phyloP scores from a whole-genome alignment of 2,113 vertebrate genomes.

The Oreocharis arfaki region DNA sequence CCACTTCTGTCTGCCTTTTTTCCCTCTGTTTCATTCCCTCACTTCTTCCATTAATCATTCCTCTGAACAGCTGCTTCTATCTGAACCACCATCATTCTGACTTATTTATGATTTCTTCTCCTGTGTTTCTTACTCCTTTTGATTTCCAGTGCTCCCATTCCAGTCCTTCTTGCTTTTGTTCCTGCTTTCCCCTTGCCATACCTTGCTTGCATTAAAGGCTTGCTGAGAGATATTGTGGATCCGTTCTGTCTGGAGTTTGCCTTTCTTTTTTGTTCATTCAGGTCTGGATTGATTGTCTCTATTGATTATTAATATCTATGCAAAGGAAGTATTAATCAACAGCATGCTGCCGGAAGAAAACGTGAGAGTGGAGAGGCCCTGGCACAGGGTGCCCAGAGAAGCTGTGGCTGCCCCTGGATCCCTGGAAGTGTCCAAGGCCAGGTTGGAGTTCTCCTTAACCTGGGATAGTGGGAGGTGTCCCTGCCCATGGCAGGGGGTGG shows the following conservation, averaged over 20 bases:
- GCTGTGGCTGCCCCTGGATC: background rate
- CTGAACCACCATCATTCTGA: background rate
- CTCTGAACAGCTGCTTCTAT: background rate
- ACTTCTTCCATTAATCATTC: background rate
- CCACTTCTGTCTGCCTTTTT: background rate
- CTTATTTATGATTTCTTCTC: background rate
- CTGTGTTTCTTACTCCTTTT: background rate
- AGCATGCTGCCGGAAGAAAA: background rate
- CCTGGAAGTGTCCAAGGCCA: background rate
- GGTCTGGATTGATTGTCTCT: background rate
- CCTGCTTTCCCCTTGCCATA: background rate
- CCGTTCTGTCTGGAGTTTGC: background rate
- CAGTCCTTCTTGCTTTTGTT: background rate
- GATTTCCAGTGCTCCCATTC: background rate
- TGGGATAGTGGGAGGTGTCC: too few species aligned
- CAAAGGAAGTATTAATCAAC: background rate
- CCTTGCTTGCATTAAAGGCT: background rate
- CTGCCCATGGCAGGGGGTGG: too few species aligned
- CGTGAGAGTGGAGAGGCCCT: accelerated
- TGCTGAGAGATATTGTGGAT: background rate
- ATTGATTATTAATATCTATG: background rate
- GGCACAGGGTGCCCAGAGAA: background rate
- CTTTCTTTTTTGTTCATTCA: background rate
- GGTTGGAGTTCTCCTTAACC: too few species aligned
- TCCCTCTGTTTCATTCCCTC: background rate